Percentiles rank a stretch among this genome's conserved stretches.
phyloP scores from a whole-genome alignment of 2,113 vertebrate genomes.

The Nothobranchius kuhntae region DNA sequence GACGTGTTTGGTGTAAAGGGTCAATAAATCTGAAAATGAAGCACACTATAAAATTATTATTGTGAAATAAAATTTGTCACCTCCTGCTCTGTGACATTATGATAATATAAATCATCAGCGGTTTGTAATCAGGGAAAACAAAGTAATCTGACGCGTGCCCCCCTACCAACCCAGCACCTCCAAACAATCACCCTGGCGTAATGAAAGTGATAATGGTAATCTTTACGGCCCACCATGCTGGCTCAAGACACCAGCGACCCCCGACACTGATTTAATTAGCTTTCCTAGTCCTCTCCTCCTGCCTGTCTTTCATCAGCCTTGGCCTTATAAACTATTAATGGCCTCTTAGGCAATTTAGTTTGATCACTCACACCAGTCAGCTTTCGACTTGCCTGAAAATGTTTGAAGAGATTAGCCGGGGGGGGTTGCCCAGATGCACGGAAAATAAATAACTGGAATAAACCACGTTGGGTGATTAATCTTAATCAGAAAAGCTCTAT shows the following conservation, averaged over 20 bases:
- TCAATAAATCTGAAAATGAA: constrained; percentile 20
- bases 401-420: constrained; percentile 57
- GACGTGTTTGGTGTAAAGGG: constrained; percentile 4
- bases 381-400: constrained; percentile 45
- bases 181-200: constrained; percentile 67
- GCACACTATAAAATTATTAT: constrained; percentile 17
- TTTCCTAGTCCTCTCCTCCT: constrained; percentile 43
- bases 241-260: constrained; percentile 59
- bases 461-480: constrained; percentile 49
- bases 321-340: constrained; percentile 73
- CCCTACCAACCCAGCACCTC: constrained; percentile 19
- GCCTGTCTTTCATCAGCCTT: constrained; percentile 62
- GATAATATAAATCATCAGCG: constrained; percentile 61
- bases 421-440: constrained; percentile 26
- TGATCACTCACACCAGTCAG: constrained; percentile 61
- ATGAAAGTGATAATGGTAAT: constrained; percentile 78
- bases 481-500: constrained; percentile 52
- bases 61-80: constrained; percentile 48
- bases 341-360: constrained; percentile 70
- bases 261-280: constrained; percentile 75
- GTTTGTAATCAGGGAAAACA: constrained; percentile 49
- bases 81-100: constrained; percentile 45
- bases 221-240: constrained; percentile 73
- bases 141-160: constrained; percentile 54
- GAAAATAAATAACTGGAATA: constrained; percentile 30